A percentile compares a stretch with the other conserved stretches of the same genome.
Evolutionary conservation across 2,113 vertebrate species (phyloP).

Genomic region (Catharus bicknelli): DNA sequence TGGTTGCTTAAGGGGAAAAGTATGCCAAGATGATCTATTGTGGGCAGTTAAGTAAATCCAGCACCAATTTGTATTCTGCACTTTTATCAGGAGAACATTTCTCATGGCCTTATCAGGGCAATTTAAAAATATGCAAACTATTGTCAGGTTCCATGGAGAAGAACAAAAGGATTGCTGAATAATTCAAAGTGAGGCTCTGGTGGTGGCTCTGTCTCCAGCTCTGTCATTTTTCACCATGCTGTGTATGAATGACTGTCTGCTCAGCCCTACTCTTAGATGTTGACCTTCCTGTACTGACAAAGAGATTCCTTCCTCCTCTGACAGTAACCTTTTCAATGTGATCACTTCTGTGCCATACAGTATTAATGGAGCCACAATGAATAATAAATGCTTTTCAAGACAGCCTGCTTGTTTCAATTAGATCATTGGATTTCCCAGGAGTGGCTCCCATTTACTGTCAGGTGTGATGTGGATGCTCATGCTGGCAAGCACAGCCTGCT

Average conservation of each 20-base stretch:
- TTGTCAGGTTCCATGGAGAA: conserved; percentile 22
- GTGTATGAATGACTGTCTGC: background rate
- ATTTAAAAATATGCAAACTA: conserved; percentile 53
- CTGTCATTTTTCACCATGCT: conserved; percentile 24
- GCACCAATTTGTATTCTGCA: conserved; percentile 40
- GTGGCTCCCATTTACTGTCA: background rate
- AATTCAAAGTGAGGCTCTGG: conserved; percentile 5
- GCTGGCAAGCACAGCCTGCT: background rate
- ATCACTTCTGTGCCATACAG: conserved; percentile 17
- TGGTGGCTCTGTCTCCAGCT: background rate
- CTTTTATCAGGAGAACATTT: conserved; percentile 51
- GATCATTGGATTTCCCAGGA: background rate
- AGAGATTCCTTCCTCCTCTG: background rate
- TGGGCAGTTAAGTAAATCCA: conserved; percentile 16
- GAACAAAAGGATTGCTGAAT: conserved; percentile 23
- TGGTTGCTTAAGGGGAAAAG: conserved; percentile 1
- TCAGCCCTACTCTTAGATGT: background rate
- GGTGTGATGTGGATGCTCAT: background rate
- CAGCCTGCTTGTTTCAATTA: conserved; percentile 36
- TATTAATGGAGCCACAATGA: conserved; percentile 26
- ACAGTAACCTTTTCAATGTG: conserved; percentile 20
- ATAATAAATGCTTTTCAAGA: conserved; percentile 31
- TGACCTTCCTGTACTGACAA: conserved; percentile 54
- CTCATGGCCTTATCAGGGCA: background rate
- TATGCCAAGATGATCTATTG: conserved; percentile 39